A percentile compares a stretch with the other conserved stretches of the same genome.
Conservation (phyloP, 2,797 vertebrate species). For the Macropodus opercularis region DNA sequence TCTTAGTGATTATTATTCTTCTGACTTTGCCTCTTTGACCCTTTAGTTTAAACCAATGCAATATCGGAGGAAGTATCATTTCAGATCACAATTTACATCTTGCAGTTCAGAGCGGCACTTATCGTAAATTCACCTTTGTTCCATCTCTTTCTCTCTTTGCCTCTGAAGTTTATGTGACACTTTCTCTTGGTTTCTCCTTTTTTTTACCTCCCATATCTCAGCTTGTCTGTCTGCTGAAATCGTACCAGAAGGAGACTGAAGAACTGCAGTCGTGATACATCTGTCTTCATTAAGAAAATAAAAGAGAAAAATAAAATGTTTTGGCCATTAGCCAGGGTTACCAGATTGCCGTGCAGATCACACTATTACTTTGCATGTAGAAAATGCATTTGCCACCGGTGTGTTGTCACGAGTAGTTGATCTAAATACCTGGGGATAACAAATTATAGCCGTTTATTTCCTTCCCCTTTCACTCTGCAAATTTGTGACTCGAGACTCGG, state of each 20-base stretch:
- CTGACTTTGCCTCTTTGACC: slow-evolving; percentile 52
- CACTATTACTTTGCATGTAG: slow-evolving; percentile 69
- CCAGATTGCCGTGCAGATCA: slow-evolving; percentile 66
- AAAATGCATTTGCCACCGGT: slow-evolving; percentile 69
- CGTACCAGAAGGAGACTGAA: slow-evolving; percentile 45
- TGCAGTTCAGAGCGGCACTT: slow-evolving; percentile 65
- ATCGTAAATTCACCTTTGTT: slow-evolving; percentile 63
- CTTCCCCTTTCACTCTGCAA: slow-evolving; percentile 24
- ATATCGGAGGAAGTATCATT: slow-evolving; percentile 55
- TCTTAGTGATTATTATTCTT: slow-evolving; percentile 39
- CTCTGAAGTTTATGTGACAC: slow-evolving; percentile 23
- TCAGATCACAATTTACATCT: slow-evolving; percentile 68
- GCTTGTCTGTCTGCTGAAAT: slow-evolving; percentile 36
- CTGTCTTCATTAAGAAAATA: slow-evolving; percentile 69
- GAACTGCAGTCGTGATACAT: slow-evolving; percentile 56
- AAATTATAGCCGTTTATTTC: slow-evolving; percentile 18
- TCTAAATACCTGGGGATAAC: slow-evolving; percentile 56
- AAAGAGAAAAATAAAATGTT: slow-evolving; percentile 39
- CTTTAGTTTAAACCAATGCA: slow-evolving; percentile 47
- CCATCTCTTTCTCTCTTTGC: slow-evolving; percentile 28
- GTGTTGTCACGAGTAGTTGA: slow-evolving; percentile 53
- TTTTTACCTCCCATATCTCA: slow-evolving; percentile 1
- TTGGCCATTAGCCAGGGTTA: slow-evolving; percentile 58
- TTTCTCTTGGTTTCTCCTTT: neutral
- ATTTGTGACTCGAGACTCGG: slow-evolving; percentile 33